phyloP scores from a whole-genome alignment of 1,140 invertebrate species.

The Caenorhabditis latens region DNA sequence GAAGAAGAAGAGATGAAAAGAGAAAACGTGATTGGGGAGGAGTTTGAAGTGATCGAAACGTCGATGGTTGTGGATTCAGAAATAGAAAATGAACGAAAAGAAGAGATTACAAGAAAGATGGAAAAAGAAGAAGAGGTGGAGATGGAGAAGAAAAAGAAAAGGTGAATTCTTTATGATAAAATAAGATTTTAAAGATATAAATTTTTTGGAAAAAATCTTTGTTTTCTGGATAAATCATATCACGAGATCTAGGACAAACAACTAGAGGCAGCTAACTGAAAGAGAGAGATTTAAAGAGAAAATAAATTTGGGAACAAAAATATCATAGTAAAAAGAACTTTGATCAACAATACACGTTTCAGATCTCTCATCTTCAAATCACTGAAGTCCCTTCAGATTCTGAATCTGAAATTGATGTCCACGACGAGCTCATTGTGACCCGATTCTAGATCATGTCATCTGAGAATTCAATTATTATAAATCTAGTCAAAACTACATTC shows the following conservation, averaged over 20 bases:
- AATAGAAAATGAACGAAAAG: background rate
- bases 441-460: background rate
- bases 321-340: background rate
- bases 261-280: background rate
- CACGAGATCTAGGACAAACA: conserved; percentile 11
- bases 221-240: conserved; percentile 2
- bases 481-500: conserved; percentile 6
- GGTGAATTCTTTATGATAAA: background rate
- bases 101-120: background rate
- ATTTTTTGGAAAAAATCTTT: background rate
- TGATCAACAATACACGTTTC: background rate
- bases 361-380: background rate
- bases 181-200: background rate
- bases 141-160: background rate
- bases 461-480: background rate
- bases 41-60: conserved; percentile 37
- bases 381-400: background rate
- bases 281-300: conserved; percentile 7
- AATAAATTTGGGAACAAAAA: background rate
- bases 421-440: conserved; percentile 8
- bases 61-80: background rate
- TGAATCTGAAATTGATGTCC: background rate
- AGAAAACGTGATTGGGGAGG: conserved; percentile 53
- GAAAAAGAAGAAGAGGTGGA: background rate
- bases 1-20: background rate